Base-by-base conservation (phyloP, 2,797 vertebrate genomes). In the Corythornis leucogaster region DNA sequence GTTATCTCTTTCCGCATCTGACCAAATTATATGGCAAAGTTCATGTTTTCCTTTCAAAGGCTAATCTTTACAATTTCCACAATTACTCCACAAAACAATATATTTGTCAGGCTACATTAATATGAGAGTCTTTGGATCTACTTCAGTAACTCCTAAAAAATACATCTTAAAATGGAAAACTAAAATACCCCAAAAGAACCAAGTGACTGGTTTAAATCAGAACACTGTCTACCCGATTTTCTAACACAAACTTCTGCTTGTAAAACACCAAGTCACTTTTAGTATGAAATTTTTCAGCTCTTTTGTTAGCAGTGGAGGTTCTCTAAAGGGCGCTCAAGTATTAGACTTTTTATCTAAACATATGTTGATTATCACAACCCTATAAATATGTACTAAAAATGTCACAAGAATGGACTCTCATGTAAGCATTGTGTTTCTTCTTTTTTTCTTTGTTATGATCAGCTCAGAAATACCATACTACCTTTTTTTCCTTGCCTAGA, bases 31-130 rank as follows among this genome's bases (percentile, higher is more conserved):
- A 71, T 85, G 78, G 62, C 58, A 76, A 66, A 69, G 59, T 87
- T 94, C 76, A 83, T 62, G 43, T 82, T 94, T 90, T 94, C 42
- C 61, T 93, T 95, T 92, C 43, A 93, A 46, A 87, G 87, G 57
- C 85, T 93, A 88, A 85, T 89, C 42, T 38, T 90, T 93, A 90
- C 87, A 82, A 20, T 85, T 70, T 5, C 14, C 61, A 35, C 69
- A 94, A 38, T 95, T 89, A 92, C 46, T 74, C 8, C 46, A 30
- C 24, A 81, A 79, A 78, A 80, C 59, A 48, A 87, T 85, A 69
- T 6, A 81, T 93, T 94, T 87, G 33, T 90, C 85, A 94, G 77
- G 61, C 79, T 85, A 73, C 40, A 54, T 90, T 95, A 87, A 96
- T 83, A 46, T 15, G 25, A 91, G 62, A 33, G 33, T 83, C 74